Evolutionary conservation across 2,888 invertebrate species (phyloP).

Genomic region (Epistrophella euchroma): DNA sequence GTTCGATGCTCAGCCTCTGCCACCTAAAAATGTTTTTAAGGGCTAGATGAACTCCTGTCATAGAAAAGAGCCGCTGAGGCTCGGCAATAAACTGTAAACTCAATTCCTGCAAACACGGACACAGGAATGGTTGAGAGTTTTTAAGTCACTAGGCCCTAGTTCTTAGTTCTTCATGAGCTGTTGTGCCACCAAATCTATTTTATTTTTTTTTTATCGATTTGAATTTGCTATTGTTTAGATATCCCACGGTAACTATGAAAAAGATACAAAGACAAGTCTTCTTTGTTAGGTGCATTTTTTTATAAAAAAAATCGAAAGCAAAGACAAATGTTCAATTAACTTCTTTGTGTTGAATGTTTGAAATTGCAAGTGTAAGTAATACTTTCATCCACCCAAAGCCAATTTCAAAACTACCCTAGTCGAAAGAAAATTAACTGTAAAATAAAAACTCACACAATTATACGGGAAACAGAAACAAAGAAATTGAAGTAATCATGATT

Average conservation of each 20-base stretch:
- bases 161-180: no score
- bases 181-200: no score
- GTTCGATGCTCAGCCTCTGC: no score
- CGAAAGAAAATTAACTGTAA: conserved; percentile 44
- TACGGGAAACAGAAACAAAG: conserved; percentile 21
- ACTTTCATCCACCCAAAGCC: conserved; percentile 31
- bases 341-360: conserved; percentile 43
- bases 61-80: no score
- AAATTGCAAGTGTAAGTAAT: conserved; percentile 32
- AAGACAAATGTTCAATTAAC: conserved; percentile 26
- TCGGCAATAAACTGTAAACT: no score
- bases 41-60: no score
- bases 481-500: conserved; percentile 27
- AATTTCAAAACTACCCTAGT: conserved; percentile 39
- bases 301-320: conserved; percentile 18
- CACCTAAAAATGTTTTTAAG: no score
- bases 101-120: no score
- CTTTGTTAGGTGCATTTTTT: not conserved
- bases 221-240: not conserved
- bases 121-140: no score
- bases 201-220: not conserved
- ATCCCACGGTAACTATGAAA: not conserved
- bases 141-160: no score
- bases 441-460: conserved; percentile 19
- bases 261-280: conserved; percentile 1